Evolutionary conservation across 1,140 invertebrate species (phyloP), one percentile per base, ranked within the genome.

Genomic region (Lepidotrigona ventralis): DNA sequence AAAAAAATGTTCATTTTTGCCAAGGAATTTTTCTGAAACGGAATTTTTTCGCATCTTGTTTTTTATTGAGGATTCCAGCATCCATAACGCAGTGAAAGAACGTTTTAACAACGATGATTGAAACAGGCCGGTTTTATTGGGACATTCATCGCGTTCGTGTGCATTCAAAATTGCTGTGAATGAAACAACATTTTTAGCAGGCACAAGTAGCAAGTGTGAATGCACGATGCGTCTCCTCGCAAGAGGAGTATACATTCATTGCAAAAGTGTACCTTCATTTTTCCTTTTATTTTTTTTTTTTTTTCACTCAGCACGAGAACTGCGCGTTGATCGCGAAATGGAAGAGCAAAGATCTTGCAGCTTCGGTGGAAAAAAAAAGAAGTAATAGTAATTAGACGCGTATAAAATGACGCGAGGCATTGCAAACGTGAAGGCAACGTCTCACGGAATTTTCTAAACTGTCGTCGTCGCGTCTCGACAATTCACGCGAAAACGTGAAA

Each of bases 151-250:
- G n/a, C 17, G 21, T 29, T 17, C 78, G n/a, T 12, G 21, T 29
- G 1, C 29, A 51, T 81, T 74, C 70, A 64, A 80, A 80, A 72
- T 56, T 29, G 26, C 70, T 19, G 15, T 23, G 69, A 79, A 39
- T 54, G 69, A 53, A 73, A 80, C 51, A 72, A 81, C 79, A 74
- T 78, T 78, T 78, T 68, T 69, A 54, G 21, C 64, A 73, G 73
- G 70, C 58, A 23, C 39, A n/a, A 26, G 53, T 70, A 51, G 21
- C 46, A 29, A n/a, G 51, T 15, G n/a, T 51, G 78, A 80, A 80
- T 64, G 64, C 46, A 39, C 21, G 58, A 81, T 21, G 51, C 72
- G 39, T 81, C 60, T 81, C 58, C 60, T 81, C 58, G 51, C 46
- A 60, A 23, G 29, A 56, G 66, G 60, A 33, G 66, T 72, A 26